Evolutionary conservation across 1,140 invertebrate genomes (phyloP).

Genomic region (Diachasmimorpha longicaudata): DNA sequence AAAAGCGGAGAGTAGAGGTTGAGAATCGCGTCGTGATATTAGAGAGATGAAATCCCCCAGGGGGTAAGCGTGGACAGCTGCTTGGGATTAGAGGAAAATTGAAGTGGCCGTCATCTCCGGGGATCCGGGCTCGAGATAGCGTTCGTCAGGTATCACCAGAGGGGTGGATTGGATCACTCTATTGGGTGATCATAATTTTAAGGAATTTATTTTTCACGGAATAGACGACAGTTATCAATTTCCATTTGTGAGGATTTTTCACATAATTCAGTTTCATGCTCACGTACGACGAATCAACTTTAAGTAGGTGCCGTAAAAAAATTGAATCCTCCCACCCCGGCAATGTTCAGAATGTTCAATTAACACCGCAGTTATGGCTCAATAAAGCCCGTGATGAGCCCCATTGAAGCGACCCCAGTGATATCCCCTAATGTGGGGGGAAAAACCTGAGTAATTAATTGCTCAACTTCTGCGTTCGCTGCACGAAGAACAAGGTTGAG

Average conservation of each 20-base stretch:
- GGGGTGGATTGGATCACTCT: neutral
- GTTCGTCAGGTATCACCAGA: slow-evolving; percentile 27
- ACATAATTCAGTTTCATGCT: too few relatives aligned
- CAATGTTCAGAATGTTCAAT: neutral
- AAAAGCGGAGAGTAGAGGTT: neutral
- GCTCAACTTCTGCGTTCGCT: neutral
- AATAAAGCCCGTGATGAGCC: neutral
- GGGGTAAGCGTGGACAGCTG: slow-evolving; percentile 24
- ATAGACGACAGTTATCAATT: too few relatives aligned
- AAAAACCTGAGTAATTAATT: neutral
- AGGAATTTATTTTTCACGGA: neutral
- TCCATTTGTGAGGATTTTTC: too few relatives aligned
- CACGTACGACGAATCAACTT: too few relatives aligned
- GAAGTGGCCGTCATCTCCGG: slow-evolving; percentile 31
- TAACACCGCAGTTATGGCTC: neutral
- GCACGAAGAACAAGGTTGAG: too few relatives aligned
- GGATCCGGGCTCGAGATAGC: slow-evolving; percentile 24
- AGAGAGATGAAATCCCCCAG: neutral
- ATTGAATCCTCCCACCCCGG: too few relatives aligned
- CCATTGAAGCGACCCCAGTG: neutral
- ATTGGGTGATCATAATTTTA: neutral
- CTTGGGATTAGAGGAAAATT: slow-evolving; percentile 43
- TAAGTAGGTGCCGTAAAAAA: too few relatives aligned
- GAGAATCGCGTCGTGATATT: neutral
- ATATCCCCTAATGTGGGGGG: neutral